Base-by-base conservation (phyloP, 1,140 invertebrate genomes). In the Globodera ellingtonae region DNA sequence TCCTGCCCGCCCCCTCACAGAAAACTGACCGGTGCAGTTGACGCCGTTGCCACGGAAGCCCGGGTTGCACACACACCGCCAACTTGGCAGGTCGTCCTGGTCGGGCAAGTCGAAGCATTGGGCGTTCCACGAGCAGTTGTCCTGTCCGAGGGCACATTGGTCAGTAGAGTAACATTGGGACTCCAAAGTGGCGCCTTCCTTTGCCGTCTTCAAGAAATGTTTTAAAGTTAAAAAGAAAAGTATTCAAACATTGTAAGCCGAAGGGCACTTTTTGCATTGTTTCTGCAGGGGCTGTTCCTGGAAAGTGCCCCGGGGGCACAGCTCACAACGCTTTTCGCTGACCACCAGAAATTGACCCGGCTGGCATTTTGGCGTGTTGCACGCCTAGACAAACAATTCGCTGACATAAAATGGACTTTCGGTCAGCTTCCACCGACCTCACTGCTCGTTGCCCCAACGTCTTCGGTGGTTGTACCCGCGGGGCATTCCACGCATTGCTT, bases 301-400 rank as follows among this genome's bases (percentile, higher is more conserved):
- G 89, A 96, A 98, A 71, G 93, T 95, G 80, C 95, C 95, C 87
- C 95, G 94, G 71, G 94, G 94, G 89, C 97, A 99, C 65, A 93
- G 91, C 44, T 94, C 91, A 89, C 97, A 98, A 80, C 93, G 93
- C 88, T 95, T 95, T 10, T 85, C 87, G 72, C 93, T 94, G 5
- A 92, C 93, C 89, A 96, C 95, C 73, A 97, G 91, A 89, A 94
- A 96, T 13, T 93, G 92, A 69, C 95, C 94, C 91, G 89, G 72
- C 15, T 83, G 79, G 84, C 91, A 92, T 67, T 81, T 88, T 79
- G 90, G 89, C 94, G 96, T 69, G 0, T 95, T 95, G 89, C 97
- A 99, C 24, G 69, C 62, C 75, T 77, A 4, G 21, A 65, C 62
- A 75, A n/a, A 46, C n/a, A 15, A 56, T 35, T 9, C 9, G 44